A percentile compares a stretch with the other conserved stretches of the same genome.
These are phyloP conservation scores for Dorcus hopei DNA, from an alignment of 2,888 invertebrate species.

Conservation along the genomic window DNA sequence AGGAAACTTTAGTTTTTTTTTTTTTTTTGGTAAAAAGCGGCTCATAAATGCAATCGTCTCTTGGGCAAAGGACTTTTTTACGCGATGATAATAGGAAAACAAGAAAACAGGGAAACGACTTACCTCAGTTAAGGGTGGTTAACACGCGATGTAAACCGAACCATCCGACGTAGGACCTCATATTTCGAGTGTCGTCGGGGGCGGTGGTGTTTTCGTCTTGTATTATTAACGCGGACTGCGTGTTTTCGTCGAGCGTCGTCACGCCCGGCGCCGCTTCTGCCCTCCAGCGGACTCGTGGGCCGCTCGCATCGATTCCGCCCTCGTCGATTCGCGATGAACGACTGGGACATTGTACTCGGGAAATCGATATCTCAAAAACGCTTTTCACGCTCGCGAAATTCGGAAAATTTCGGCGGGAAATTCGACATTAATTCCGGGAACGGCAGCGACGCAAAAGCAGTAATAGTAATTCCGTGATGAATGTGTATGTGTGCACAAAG, in stretches of 20 bases:
- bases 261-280: neutral
- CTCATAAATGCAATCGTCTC: too few species aligned
- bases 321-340: neutral
- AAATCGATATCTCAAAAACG: constrained; percentile 9
- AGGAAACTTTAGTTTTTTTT: too few species aligned
- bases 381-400: too few species aligned
- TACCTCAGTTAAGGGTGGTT: constrained; percentile 10
- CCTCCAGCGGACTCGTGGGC: neutral
- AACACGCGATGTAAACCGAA: constrained; percentile 10
- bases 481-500: too few species aligned
- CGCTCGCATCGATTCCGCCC: constrained; percentile 3
- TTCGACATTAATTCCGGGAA: too few species aligned
- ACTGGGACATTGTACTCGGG: constrained; percentile 11
- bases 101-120: neutral
- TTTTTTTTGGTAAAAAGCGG: too few species aligned
- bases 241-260: constrained; percentile 1
- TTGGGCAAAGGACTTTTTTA: too few species aligned
- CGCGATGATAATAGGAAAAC: too few species aligned
- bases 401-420: too few species aligned
- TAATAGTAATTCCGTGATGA: too few species aligned
- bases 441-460: too few species aligned
- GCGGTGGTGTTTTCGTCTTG: too few species aligned
- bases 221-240: neutral
- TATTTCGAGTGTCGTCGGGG: neutral
- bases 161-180: constrained; percentile 8